Evolutionary conservation across 2,113 vertebrate species (phyloP), one percentile per base, ranked within the genome.

Genomic region (Xenopus laevis): DNA sequence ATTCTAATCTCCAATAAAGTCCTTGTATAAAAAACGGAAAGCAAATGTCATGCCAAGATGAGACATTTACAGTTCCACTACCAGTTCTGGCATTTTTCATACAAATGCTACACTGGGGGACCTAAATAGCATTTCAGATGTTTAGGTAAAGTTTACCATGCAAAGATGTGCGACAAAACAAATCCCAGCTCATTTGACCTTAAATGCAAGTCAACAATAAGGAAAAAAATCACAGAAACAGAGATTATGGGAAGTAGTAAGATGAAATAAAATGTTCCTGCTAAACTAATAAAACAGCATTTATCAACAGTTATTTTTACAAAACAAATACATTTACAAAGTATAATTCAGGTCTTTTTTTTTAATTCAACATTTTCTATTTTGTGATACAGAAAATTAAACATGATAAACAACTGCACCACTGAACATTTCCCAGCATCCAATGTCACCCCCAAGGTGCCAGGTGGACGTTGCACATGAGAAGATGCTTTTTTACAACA

Each of bases 81-180:
- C 67, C 81, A 78, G 77, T 78, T n/a, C 81, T 68, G 71, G 64
- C 66, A 85, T 82, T 79, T 81, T 71, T 79, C 79, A 85, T 77
- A 81, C 21, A 81, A 71, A 78, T 79, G 64, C 81, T 82, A 67
- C 81, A 82, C 64, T 40, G 79, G 53, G 87, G 83, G 79, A 82
- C 79, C 82, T 79, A 86, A 86, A 84, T 79, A 87, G 74, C 0
- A 65, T 84, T 85, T 87, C 86, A 81, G 85, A 80, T 78, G 79
- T 85, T 83, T 82, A 84, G 81, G 83, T 86, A 87, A 84, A 81
- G 80, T 79, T 79, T 81, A 79, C 78, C 71, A 65, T 75, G 71
- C 80, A 79, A 72, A 82, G 85, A 80, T 82, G 78, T 79, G 80
- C 80, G 71, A 84, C 81, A 80, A 83, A 62, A 81, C 82, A 81